Percentiles rank a stretch among this genome's conserved stretches.
phyloP scores from a whole-genome alignment of 2,888 invertebrate species.

The Oxycera nigricornis region DNA sequence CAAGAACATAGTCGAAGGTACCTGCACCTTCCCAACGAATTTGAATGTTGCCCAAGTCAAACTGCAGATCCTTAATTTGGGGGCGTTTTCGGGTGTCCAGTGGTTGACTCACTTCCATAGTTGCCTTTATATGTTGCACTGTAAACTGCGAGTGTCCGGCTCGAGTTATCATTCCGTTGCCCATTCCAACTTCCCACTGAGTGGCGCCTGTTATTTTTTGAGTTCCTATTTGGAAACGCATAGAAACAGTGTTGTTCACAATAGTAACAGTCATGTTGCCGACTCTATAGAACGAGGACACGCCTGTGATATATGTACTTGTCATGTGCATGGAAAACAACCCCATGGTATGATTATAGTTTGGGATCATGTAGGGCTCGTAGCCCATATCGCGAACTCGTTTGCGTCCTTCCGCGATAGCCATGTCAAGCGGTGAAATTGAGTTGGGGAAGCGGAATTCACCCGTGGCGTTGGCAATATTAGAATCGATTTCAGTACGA shows the following conservation, averaged over 20 bases:
- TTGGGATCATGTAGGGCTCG: slow-evolving; percentile 78
- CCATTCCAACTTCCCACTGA: slow-evolving; percentile 78
- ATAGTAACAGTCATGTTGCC: slow-evolving; percentile 78
- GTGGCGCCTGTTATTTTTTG: slow-evolving; percentile 79
- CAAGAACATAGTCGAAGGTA: slow-evolving; percentile 83
- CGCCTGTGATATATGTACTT: slow-evolving; percentile 80
- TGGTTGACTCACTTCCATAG: slow-evolving; percentile 75
- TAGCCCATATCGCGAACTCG: slow-evolving; percentile 69
- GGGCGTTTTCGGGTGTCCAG: slow-evolving; percentile 79
- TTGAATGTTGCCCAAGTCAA: slow-evolving; percentile 85
- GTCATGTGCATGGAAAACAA: slow-evolving; percentile 73
- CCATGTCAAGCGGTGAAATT: slow-evolving; percentile 84
- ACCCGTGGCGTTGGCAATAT: slow-evolving; percentile 73
- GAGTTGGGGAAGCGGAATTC: slow-evolving; percentile 82
- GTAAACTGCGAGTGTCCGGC: slow-evolving; percentile 79
- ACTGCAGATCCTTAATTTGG: slow-evolving; percentile 74
- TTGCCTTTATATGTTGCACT: slow-evolving; percentile 77
- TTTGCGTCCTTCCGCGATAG: slow-evolving; percentile 76
- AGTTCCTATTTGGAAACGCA: slow-evolving; percentile 75
- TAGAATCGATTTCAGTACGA: slow-evolving; percentile 75
- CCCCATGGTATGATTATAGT: slow-evolving; percentile 76
- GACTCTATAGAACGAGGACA: slow-evolving; percentile 82
- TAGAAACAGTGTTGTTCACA: slow-evolving; percentile 71
- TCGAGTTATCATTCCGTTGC: slow-evolving; percentile 72
- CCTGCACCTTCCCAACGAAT: slow-evolving; percentile 84